A percentile compares a stretch with the other conserved stretches of the same genome.
These are phyloP conservation scores for Akabosia matsudoensis DNA, from an alignment of 1,140 invertebrate species.

Conservation along the genomic window DNA sequence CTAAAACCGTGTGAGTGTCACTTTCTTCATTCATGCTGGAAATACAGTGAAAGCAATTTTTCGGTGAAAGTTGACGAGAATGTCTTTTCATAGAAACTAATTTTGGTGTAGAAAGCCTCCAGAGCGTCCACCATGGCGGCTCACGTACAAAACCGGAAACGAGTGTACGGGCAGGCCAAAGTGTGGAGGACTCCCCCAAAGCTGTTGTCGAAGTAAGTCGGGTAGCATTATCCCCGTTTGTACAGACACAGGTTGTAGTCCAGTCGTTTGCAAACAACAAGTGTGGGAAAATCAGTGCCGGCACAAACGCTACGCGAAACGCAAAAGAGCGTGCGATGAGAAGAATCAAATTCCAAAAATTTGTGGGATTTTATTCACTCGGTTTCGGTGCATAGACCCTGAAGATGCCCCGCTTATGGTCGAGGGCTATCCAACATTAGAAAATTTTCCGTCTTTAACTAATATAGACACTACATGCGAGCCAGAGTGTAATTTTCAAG, in stretches of 20 bases:
- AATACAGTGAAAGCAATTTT: neutral
- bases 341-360: neutral
- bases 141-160: neutral
- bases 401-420: neutral
- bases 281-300: no score
- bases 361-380: neutral
- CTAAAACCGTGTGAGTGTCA: neutral
- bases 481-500: neutral
- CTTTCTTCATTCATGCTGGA: neutral
- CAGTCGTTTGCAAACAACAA: no score
- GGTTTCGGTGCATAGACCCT: neutral
- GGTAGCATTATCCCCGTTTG: no score
- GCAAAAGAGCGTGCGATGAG: no score
- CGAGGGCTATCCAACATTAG: neutral
- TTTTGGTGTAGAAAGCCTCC: neutral
- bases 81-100: neutral
- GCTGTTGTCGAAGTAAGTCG: neutral
- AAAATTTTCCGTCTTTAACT: neutral
- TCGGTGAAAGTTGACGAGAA: neutral
- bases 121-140: constrained; percentile 3
- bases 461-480: neutral
- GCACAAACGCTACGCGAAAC: no score
- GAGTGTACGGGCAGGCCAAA: neutral
- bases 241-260: no score
- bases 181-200: no score